A percentile compares a stretch with the other conserved stretches of the same genome.
These are phyloP conservation scores for Rhopalosiphum maidis DNA, from an alignment of 1,140 invertebrate species.

Conservation along the genomic window DNA sequence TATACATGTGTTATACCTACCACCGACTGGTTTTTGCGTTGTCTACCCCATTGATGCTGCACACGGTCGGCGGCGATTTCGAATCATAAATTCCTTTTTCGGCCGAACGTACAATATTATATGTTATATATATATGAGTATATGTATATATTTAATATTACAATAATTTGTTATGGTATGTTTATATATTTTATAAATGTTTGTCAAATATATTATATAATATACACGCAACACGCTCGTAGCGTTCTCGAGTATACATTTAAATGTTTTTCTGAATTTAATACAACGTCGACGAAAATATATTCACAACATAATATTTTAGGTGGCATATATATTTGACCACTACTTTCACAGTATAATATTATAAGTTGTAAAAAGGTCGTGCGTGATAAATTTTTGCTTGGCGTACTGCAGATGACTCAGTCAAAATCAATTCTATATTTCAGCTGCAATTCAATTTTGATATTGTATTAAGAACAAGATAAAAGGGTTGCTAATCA, in stretches of 20 bases:
- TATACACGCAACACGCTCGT: neutral
- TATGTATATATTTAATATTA: neutral
- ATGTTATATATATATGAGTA: neutral
- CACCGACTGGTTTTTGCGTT: conserved; percentile 21
- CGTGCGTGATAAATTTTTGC: neutral
- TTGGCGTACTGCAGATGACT: neutral
- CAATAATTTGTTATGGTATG: neutral
- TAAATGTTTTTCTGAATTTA: neutral
- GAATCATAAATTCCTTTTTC: conserved; percentile 12
- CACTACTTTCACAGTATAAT: too few relatives aligned
- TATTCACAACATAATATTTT: neutral
- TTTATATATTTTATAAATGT: conserved; percentile 3
- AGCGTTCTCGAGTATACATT: neutral
- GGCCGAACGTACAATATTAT: neutral
- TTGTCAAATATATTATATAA: neutral
- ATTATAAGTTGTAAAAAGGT: neutral
- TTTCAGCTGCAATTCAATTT: neutral
- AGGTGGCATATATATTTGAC: neutral
- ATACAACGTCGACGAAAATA: neutral
- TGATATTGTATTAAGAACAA: neutral
- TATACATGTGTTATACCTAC: neutral
- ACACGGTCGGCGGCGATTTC: neutral
- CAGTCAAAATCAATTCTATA: neutral
- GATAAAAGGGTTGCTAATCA: neutral
- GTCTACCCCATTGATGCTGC: neutral